Percentiles rank a stretch among this genome's conserved stretches.
Evolutionary conservation across 2,888 invertebrate species (phyloP).

Genomic region (Elaeidobius kamerunicus): DNA sequence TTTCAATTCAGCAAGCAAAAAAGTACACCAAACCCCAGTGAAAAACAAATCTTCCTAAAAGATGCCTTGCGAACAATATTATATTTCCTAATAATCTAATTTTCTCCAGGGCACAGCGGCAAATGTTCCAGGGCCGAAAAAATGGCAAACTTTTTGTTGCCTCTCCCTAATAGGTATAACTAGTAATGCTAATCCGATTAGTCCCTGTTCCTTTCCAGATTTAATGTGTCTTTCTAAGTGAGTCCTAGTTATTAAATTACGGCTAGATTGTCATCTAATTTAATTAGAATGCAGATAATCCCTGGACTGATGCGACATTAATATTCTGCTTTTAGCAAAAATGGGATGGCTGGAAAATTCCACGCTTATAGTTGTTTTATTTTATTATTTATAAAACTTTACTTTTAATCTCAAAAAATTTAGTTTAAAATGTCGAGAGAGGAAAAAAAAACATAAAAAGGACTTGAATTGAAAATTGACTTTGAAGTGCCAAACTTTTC

Average conservation of each 20-base stretch:
- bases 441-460: background rate
- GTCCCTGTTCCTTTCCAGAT: constrained; percentile 22
- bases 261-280: constrained; percentile 27
- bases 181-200: constrained; percentile 27
- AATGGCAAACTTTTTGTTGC: constrained; percentile 18
- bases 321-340: constrained; percentile 11
- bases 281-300: constrained; percentile 25
- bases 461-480: too few species aligned
- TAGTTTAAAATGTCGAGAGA: too few species aligned
- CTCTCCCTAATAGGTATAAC: constrained; percentile 24
- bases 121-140: constrained; percentile 10
- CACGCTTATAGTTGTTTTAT: too few species aligned
- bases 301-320: constrained; percentile 12
- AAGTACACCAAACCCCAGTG: too few species aligned
- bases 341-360: too few species aligned
- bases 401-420: too few species aligned
- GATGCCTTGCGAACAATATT: constrained; percentile 2
- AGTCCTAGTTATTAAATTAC: constrained; percentile 25
- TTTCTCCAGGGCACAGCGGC: constrained; percentile 6
- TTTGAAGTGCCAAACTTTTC: too few species aligned
- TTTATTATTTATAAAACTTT: too few species aligned
- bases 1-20: too few species aligned
- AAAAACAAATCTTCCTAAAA: background rate
- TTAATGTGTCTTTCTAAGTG: constrained; percentile 25
- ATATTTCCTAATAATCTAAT: constrained; percentile 16